Evolutionary conservation across 30 jellyfish, hydroid and myxozoan genomes (phyloP), one percentile per base, ranked within the genome.

Genomic region (Nemopilema nomurai): DNA sequence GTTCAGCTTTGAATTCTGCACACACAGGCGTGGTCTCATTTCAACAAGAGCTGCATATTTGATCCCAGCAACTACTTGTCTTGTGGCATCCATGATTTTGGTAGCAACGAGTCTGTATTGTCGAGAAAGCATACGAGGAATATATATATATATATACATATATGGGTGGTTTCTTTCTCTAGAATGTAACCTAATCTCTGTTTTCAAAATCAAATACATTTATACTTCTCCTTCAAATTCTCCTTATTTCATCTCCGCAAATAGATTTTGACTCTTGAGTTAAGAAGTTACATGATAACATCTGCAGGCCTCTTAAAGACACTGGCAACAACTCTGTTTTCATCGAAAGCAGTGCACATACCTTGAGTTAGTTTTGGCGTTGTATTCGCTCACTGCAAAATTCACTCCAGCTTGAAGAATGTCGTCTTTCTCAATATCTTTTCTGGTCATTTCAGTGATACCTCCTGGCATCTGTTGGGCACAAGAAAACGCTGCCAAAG

Each of bases 11-110:
- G 86, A 75, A 52, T 76, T 75, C 50, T 76, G 74, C 32, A 76
- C 86, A 18, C 86, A 76, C 8, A 76, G 79, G 22, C 78, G 74
- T 24, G 78, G 78, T 23, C 74, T 26, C 24, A 77, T 41, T 16
- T 77, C 78, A 31, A 77, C 78, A 1, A 23, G 21, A 19, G 87
- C 87, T 27, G 18, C 76, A 62, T 77, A 77, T 77, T 77, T 77
- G 24, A 77, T 16, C 21, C 87, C 87, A 62, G 78, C 69, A 23
- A 77, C 87, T 21, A 77, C 87, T 57, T 77, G 87, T 1, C 28
- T 63, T 0, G 87, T 53, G 23, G 87, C 87, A 18, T 65, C 31
- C 52, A 23, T 4, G 18, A 77, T 62, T 23, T 77, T 28, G 0
- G 87, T 28, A 6, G 68, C 78, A 77, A 62, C n/a, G 67, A 53